These are phyloP conservation scores for Holothuria leucospilota DNA, from an alignment of 53 echinoderm and acorn worm genomes.

Conservation along the genomic window DNA sequence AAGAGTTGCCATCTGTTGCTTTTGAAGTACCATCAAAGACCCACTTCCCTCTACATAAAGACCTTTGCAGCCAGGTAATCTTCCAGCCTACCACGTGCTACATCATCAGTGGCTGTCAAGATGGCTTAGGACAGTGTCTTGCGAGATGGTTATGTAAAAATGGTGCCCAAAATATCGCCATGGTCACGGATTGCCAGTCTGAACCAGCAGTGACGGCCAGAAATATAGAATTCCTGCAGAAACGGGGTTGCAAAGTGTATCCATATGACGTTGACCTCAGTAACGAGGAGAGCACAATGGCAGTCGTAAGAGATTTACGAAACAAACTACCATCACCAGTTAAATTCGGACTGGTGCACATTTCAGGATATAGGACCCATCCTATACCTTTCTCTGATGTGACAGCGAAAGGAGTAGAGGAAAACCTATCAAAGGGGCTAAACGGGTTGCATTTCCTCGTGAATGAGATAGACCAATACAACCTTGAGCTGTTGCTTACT, in stretches of 20 bases:
- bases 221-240: conserved; percentile 65
- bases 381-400: conserved; percentile 11
- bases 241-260: conserved; percentile 57
- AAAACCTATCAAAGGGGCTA: conserved; percentile 24
- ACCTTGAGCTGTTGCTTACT: conserved; percentile 80
- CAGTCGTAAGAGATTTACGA: not conserved
- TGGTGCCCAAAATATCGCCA: conserved; percentile 82
- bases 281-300: conserved; percentile 31
- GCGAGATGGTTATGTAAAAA: conserved; percentile 79
- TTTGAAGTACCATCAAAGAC: conserved; percentile 39
- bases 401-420: conserved; percentile 11
- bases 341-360: conserved; percentile 46
- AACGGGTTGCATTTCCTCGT: conserved; percentile 40
- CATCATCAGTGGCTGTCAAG: conserved; percentile 70
- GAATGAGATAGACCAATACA: conserved; percentile 55
- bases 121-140: conserved; percentile 72
- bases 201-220: conserved; percentile 51
- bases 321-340: not conserved
- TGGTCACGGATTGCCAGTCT: conserved; percentile 40
- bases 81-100: conserved; percentile 81
- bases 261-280: conserved; percentile 56
- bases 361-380: conserved; percentile 7
- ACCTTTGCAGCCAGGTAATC: conserved; percentile 48
- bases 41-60: conserved; percentile 7
- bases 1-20: conserved; percentile 37